These are phyloP conservation scores for Cromileptes altivelis DNA, from an alignment of 2,113 vertebrate genomes.

Conservation along the genomic window DNA sequence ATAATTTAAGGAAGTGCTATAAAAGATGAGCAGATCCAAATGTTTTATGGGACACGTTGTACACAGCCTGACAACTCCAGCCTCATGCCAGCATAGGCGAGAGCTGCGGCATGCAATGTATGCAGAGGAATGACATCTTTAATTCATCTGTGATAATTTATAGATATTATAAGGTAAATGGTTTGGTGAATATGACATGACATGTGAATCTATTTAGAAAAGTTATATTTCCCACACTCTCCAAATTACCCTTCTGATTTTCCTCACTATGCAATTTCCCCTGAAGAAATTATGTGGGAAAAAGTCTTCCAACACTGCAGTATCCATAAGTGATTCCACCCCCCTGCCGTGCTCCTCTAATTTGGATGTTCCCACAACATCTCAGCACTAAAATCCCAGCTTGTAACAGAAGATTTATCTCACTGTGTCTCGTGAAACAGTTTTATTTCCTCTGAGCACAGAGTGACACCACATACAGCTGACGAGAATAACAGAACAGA, in stretches of 20 bases:
- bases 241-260: background rate
- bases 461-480: slow-evolving; percentile 1
- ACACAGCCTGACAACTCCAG: slow-evolving; percentile 12
- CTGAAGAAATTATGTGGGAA: slow-evolving; percentile 13
- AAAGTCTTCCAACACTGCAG: background rate
- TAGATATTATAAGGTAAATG: background rate
- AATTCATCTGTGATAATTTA: slow-evolving; percentile 23
- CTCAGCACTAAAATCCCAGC: slow-evolving; percentile 5
- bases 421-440: background rate
- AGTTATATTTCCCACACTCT: background rate
- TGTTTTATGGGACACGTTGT: slow-evolving; percentile 22
- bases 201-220: background rate
- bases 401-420: background rate
- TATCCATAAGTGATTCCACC: background rate
- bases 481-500: background rate
- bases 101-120: background rate
- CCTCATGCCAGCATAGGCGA: background rate
- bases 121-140: slow-evolving; percentile 13
- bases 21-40: slow-evolving; percentile 50
- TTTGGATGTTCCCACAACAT: slow-evolving; percentile 48
- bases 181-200: background rate
- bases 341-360: slow-evolving; percentile 30
- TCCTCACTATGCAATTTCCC: slow-evolving; percentile 24
- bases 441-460: slow-evolving; percentile 33
- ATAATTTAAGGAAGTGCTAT: slow-evolving; percentile 53